phyloP scores from a whole-genome alignment of 2,797 vertebrate species.

The Phoxinus dragarum region DNA sequence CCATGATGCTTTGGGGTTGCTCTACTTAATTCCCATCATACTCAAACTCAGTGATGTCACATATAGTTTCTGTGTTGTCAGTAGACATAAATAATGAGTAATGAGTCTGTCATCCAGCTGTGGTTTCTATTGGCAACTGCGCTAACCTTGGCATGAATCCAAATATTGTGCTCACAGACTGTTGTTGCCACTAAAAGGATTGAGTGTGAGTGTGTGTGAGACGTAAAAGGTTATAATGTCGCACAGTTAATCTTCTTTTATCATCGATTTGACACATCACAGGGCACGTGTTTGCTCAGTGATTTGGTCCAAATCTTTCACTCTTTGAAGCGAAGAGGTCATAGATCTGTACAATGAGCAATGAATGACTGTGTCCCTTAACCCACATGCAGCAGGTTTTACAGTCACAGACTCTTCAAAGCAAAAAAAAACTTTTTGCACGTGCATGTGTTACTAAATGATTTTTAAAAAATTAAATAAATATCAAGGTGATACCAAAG shows the following conservation, averaged over 20 bases:
- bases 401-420: constrained; percentile 7
- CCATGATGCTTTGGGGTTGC: background rate
- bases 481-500: background rate
- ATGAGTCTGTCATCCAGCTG: constrained; percentile 2
- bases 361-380: background rate
- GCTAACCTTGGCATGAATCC: background rate
- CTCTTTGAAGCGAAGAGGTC: background rate
- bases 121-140: background rate
- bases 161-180: background rate
- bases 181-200: background rate
- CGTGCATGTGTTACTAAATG: constrained; percentile 5
- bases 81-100: background rate
- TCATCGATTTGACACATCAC: constrained; percentile 10
- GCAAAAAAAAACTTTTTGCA: background rate
- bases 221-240: background rate
- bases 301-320: background rate
- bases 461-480: background rate
- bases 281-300: constrained; percentile 11
- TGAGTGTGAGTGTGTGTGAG: background rate
- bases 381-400: background rate
- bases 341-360: constrained; percentile 3
- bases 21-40: background rate
- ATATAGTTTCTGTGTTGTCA: background rate
- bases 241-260: background rate
- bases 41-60: background rate